Base-by-base conservation (phyloP, 2,888 invertebrate genomes). In the Salticus scenicus region DNA sequence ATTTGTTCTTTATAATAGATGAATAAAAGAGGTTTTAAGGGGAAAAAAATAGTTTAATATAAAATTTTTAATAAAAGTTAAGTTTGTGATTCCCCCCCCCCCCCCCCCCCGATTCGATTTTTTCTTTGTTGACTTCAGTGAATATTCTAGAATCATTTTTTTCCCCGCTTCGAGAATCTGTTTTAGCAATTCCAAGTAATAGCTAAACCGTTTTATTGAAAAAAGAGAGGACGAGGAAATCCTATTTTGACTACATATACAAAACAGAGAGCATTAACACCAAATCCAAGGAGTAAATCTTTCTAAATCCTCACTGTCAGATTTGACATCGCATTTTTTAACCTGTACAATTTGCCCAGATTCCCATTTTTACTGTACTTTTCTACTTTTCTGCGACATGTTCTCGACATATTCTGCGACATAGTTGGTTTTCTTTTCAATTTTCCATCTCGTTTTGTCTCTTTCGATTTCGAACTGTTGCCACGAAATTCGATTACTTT, bases 401-500 rank as follows among this genome's bases (percentile, higher is more conserved):
- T 57, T 57, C 24, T n/a, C 57, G 57, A 57, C 57, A 24, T 12
- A 57, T 57, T 57, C 57, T 4, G 24, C 57, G 24, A 57, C 57
- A 57, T 24, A 24, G 17, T 12, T 4, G 24, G 24, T 4, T 12
- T 47, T 17, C 47, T 12, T 2, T 57, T 17, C 57, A 57, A 57
- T 57, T 24, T 24, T 24, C 20, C 24, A 57, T 24, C 57, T 12
- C 20, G 57, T 17, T n/a, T 24, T 57, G 20, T 24, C 24, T 57
- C 12, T 57, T 57, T 57, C 57, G 57, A 57, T 57, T 57, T 57
- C 57, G 24, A 57, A 57, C 24, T 24, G 24, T 17, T 57, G 57
- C 57, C 57, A 57, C 57, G 24, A 24, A 47, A 57, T 57, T 57
- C 57, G 57, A 57, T 57, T 57, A 57, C 57, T 24, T 57, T 57